A percentile compares a stretch with the other conserved stretches of the same genome.
Evolutionary conservation across 2,113 vertebrate species (phyloP).

Genomic region (Manacus vitellinus): DNA sequence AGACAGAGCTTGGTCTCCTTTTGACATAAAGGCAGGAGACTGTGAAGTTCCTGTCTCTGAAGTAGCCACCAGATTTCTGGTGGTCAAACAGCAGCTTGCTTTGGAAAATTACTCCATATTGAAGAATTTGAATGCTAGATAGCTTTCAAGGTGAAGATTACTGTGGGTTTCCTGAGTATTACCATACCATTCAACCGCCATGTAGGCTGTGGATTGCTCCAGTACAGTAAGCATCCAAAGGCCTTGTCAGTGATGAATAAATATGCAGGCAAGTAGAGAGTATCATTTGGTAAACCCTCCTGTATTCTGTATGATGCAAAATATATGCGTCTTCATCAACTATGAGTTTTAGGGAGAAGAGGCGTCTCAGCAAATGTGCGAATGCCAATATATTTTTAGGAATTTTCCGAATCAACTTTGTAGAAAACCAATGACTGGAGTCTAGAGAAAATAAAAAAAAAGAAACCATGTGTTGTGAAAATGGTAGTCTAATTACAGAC

Average conservation of each 20-base stretch:
- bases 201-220: background rate
- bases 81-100: background rate
- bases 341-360: background rate
- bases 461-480: background rate
- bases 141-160: background rate
- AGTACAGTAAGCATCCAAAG: background rate
- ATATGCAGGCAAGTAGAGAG: background rate
- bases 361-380: background rate
- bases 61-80: background rate
- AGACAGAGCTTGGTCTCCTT: background rate
- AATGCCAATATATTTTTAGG: background rate
- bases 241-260: background rate
- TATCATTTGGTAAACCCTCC: background rate
- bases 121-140: background rate
- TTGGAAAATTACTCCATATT: background rate
- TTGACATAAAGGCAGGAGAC: background rate
- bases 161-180: background rate
- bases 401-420: background rate
- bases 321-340: background rate
- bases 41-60: background rate
- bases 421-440: background rate
- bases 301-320: background rate
- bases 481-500: background rate
- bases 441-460: background rate
- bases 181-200: background rate